Evolutionary conservation across 2,113 vertebrate genomes (phyloP).

Genomic region (Micronycteris hirsuta): DNA sequence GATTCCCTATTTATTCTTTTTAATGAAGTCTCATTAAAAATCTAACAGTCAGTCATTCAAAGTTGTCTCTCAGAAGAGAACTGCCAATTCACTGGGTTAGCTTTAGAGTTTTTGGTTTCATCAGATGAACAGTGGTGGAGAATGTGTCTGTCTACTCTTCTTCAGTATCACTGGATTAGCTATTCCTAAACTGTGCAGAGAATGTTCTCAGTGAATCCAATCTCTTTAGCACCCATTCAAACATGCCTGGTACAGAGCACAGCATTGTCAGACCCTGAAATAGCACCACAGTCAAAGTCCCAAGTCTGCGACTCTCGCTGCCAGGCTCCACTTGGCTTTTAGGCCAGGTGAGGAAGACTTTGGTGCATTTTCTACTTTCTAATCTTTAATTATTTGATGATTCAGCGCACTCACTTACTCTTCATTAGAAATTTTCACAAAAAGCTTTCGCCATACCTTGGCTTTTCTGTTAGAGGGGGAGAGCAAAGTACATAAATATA

Average conservation of each 20-base stretch:
- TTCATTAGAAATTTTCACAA: not conserved
- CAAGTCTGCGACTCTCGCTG: too few relatives aligned
- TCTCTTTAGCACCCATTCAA: not conserved
- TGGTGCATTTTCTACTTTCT: not conserved
- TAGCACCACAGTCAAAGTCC: not conserved
- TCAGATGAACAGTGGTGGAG: not conserved
- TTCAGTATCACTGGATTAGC: not conserved
- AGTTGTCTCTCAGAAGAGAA: not conserved
- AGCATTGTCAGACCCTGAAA: too few relatives aligned
- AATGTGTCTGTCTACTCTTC: not conserved
- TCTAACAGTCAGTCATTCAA: not conserved
- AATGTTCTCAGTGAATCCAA: not conserved
- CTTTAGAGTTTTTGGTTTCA: not conserved
- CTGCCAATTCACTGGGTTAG: not conserved
- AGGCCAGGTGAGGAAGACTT: not conserved
- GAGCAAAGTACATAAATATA: not conserved
- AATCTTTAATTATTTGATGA: not conserved
- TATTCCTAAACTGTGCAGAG: not conserved
- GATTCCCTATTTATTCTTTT: not conserved
- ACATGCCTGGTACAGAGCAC: not conserved
- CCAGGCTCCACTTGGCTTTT: not conserved
- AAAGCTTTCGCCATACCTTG: not conserved
- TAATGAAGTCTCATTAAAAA: not conserved
- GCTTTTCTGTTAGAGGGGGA: not conserved
- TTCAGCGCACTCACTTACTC: not conserved